These are phyloP conservation scores for Cynopterus sphinx DNA, from an alignment of 2,797 vertebrate genomes.

Conservation along the genomic window DNA sequence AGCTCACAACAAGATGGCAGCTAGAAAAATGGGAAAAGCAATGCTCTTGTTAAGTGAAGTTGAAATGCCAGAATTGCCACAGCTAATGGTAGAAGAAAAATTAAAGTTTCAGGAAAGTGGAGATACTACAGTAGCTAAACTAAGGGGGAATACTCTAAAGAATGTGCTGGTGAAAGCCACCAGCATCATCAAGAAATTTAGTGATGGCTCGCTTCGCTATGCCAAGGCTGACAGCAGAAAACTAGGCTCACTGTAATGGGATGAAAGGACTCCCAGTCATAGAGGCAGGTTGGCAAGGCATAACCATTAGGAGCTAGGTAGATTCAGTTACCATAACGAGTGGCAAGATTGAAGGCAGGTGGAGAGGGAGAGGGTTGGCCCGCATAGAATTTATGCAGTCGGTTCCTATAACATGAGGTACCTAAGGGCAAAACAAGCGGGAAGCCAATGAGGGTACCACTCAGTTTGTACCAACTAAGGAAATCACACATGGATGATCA, in stretches of 20 bases:
- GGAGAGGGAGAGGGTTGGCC: not conserved
- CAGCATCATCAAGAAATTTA: not conserved
- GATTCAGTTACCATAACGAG: not conserved
- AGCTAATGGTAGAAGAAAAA: not conserved
- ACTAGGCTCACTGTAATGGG: not conserved
- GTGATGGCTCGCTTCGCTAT: not conserved
- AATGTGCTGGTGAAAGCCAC: not conserved
- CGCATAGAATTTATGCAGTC: not conserved
- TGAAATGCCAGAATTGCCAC: not conserved
- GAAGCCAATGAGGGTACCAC: not conserved
- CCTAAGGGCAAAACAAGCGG: not conserved
- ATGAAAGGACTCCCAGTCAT: not conserved
- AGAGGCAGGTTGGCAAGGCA: not conserved
- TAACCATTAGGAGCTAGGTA: not conserved
- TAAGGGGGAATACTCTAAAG: not conserved
- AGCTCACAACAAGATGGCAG: not conserved
- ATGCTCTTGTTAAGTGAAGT: not conserved
- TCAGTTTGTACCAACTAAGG: not conserved
- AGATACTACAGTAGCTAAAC: not conserved
- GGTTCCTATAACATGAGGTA: not conserved
- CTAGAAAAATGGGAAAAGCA: not conserved
- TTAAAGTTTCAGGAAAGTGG: not conserved
- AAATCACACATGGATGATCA: not conserved
- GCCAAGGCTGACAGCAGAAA: not conserved
- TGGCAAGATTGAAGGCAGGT: not conserved